Evolutionary conservation across 2,113 vertebrate species (phyloP).

Genomic region (Notechis scutatus): DNA sequence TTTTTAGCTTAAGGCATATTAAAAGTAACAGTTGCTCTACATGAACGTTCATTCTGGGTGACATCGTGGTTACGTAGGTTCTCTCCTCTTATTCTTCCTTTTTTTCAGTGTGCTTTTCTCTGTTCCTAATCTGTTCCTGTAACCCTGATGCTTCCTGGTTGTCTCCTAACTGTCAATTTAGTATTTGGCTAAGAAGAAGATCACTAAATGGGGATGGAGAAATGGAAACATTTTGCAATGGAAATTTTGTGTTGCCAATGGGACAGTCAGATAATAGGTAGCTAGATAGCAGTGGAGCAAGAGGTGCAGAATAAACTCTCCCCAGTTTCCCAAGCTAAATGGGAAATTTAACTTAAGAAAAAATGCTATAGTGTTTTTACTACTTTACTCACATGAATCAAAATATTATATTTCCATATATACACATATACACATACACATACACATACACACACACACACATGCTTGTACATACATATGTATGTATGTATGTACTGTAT

Average conservation of each 20-base stretch:
- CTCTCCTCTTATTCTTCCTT: not conserved
- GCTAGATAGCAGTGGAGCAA: not conserved
- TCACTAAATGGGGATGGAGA: not conserved
- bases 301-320: not conserved
- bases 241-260: not conserved
- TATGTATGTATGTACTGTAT: no score
- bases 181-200: not conserved
- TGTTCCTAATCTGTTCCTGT: not conserved
- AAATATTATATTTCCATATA: not conserved
- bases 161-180: not conserved
- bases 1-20: not conserved
- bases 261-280: not conserved
- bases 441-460: no score
- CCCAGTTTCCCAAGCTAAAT: not conserved
- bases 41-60: not conserved
- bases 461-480: no score
- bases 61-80: not conserved
- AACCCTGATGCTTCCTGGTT: not conserved
- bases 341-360: not conserved
- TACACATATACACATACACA: no score
- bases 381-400: not conserved
- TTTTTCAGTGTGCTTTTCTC: not conserved
- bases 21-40: not conserved
- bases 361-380: not conserved
- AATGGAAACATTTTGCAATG: not conserved